Evolutionary conservation across 1,140 invertebrate species (phyloP).

Genomic region (roundworm (Caenorhabditis elegans)): WBcel235 BX284603.4:5906001-5906500

Average conservation of each 20-base stretch:
- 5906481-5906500: too few relatives aligned
- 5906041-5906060: conserved; percentile 47
- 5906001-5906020: too few relatives aligned
- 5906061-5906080: conserved; percentile 63
- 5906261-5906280: background rate
- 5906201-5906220: background rate
- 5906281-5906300: conserved; percentile 17
- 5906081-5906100: conserved; percentile 62
- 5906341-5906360: background rate
- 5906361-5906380: background rate
- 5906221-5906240: background rate
- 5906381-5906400: too few relatives aligned
- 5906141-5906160: conserved; percentile 20
- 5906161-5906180: background rate
- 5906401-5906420: too few relatives aligned
- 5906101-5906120: conserved; percentile 57
- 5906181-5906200: background rate
- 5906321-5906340: background rate
- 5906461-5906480: too few relatives aligned
- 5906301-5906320: background rate
- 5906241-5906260: background rate
- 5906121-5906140: background rate
- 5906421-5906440: too few relatives aligned
- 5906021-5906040: conserved; percentile 41
- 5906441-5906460: too few relatives aligned